A percentile compares a stretch with the other conserved stretches of the same genome.
Conservation (phyloP, 2,797 vertebrate genomes). For the Mus minutoides region DNA sequence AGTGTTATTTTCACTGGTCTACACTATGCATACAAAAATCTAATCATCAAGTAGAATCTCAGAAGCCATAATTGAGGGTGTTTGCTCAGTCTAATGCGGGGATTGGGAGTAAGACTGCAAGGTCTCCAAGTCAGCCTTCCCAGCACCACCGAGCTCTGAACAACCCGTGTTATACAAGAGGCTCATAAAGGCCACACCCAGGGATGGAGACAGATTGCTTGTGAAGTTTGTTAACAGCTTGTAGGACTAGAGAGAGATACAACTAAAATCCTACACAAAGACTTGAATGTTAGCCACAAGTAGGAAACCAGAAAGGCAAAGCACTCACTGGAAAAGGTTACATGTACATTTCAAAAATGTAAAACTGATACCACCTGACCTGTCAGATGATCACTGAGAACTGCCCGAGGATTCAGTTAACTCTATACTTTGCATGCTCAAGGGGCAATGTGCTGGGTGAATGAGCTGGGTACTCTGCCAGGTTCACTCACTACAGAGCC, state of each 20-base stretch:
- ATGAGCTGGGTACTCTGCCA: rapidly evolving
- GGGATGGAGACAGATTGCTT: background rate
- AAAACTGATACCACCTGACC: background rate
- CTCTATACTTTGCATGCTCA: background rate
- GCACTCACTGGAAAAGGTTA: background rate
- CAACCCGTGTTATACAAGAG: background rate
- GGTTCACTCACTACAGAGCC: rapidly evolving
- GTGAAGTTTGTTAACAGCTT: background rate
- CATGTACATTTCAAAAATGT: background rate
- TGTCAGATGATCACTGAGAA: background rate
- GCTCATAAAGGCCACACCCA: background rate
- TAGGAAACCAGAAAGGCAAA: background rate
- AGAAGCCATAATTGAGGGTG: background rate
- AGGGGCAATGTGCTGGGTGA: background rate
- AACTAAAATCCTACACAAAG: background rate
- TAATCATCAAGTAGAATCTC: background rate
- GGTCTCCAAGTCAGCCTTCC: background rate
- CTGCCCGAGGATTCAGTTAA: background rate
- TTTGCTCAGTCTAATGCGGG: background rate
- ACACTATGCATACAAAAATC: background rate
- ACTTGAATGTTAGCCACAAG: background rate
- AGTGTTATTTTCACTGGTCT: background rate
- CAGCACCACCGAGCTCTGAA: background rate
- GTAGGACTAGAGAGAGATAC: background rate
- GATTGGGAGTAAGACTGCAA: background rate